Evolutionary conservation across 2,888 invertebrate genomes (phyloP).

Genomic region (Gastrophysa polygoni): DNA sequence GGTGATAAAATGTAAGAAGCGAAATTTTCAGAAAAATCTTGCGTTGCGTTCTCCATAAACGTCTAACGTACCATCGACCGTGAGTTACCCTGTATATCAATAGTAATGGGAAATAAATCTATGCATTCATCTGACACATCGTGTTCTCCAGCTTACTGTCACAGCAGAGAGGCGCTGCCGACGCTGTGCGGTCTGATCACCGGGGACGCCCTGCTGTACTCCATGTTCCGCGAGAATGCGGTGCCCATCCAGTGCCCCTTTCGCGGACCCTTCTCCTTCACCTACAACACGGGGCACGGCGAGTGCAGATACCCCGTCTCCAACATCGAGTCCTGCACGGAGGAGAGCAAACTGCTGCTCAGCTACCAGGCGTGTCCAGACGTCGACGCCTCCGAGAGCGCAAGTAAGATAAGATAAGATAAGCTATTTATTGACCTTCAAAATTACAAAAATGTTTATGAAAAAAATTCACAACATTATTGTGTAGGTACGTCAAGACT

Average conservation of each 20-base stretch:
- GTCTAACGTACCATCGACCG: no score
- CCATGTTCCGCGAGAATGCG: constrained; percentile 88
- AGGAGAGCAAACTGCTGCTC: constrained; percentile 86
- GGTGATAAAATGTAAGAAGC: no score
- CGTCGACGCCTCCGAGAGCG: constrained; percentile 87
- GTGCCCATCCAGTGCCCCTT: constrained; percentile 89
- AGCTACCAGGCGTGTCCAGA: constrained; percentile 95
- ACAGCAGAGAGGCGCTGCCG: constrained; percentile 74
- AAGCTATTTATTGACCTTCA: no score
- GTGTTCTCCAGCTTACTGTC: constrained; percentile 82
- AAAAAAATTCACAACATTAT: no score
- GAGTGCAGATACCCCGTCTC: constrained; percentile 89
- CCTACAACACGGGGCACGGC: constrained; percentile 90
- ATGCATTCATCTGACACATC: no score
- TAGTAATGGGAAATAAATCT: no score
- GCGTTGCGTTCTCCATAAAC: no score
- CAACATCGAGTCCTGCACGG: constrained; percentile 92
- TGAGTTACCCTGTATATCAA: no score
- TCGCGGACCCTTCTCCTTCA: constrained; percentile 88
- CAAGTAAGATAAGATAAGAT: constrained; percentile 79
- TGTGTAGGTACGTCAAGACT: no score
- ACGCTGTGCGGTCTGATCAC: constrained; percentile 86
- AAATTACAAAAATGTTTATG: no score
- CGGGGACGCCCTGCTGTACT: constrained; percentile 86
- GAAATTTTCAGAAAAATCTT: no score